phyloP scores from a whole-genome alignment of 2,797 vertebrate species.

The Pteropus rufus region DNA sequence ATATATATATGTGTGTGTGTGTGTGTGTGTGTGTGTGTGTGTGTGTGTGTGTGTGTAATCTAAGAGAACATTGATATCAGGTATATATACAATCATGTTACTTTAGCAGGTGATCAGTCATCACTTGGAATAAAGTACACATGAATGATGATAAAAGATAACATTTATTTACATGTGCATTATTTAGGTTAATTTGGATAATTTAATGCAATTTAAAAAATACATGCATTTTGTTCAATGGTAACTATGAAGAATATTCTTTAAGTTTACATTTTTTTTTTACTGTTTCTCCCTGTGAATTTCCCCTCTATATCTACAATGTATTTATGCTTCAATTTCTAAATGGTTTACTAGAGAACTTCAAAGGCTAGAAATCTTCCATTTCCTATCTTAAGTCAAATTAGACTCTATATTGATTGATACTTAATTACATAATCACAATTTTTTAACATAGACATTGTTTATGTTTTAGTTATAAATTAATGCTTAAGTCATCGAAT shows the following conservation, averaged over 20 bases:
- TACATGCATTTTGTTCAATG: background rate
- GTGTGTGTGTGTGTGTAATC: too few relatives aligned
- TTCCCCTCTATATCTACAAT: background rate
- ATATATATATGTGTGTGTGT: too few relatives aligned
- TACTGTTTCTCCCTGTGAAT: background rate
- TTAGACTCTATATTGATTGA: background rate
- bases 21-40: too few relatives aligned
- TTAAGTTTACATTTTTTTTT: background rate
- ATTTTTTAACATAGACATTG: slow-evolving; percentile 14
- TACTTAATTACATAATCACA: background rate
- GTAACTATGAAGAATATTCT: background rate
- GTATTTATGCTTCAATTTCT: background rate
- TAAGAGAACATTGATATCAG: background rate
- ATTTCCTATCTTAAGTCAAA: background rate
- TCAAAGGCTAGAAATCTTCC: background rate
- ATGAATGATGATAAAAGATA: background rate
- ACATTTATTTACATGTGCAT: background rate
- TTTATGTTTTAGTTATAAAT: slow-evolving; percentile 30
- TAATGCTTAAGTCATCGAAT: background rate
- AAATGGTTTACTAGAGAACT: background rate
- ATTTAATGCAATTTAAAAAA: background rate
- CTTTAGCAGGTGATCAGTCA: background rate
- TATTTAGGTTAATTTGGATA: background rate
- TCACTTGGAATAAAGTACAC: background rate
- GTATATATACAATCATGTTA: background rate